phyloP scores from a whole-genome alignment of 2,797 vertebrate genomes.

The Heliangelus exortis region DNA sequence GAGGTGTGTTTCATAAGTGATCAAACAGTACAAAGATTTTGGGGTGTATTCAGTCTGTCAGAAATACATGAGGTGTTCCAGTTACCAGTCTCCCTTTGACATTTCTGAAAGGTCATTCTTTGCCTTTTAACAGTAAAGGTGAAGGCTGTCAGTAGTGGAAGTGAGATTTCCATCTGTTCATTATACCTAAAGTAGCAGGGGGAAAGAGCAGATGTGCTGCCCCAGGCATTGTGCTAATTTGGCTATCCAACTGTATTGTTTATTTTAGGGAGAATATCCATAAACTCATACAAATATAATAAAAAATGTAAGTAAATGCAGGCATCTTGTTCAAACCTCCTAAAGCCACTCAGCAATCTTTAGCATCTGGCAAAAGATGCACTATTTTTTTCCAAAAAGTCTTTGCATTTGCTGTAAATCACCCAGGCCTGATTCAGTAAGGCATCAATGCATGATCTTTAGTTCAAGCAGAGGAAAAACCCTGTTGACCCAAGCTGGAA shows the following conservation, averaged over 20 bases:
- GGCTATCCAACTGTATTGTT: not conserved
- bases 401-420: not conserved
- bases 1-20: not conserved
- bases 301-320: not conserved
- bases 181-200: not conserved
- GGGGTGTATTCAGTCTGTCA: not conserved
- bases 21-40: not conserved
- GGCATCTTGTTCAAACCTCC: not conserved
- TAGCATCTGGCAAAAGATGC: not conserved
- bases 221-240: constrained; percentile 27
- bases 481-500: not conserved
- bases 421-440: not conserved
- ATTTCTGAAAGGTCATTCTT: constrained; percentile 2
- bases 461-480: not conserved
- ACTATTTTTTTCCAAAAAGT: not conserved
- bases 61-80: not conserved
- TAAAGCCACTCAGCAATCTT: not conserved
- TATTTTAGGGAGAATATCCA: not conserved
- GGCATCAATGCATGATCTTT: not conserved
- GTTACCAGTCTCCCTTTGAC: not conserved
- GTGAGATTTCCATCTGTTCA: constrained; percentile 28
- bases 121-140: not conserved
- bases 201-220: constrained; percentile 38
- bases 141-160: constrained; percentile 5
- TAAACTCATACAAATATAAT: not conserved